Base-by-base conservation (phyloP, 2,113 vertebrate species). In the Austrofundulus limnaeus region DNA sequence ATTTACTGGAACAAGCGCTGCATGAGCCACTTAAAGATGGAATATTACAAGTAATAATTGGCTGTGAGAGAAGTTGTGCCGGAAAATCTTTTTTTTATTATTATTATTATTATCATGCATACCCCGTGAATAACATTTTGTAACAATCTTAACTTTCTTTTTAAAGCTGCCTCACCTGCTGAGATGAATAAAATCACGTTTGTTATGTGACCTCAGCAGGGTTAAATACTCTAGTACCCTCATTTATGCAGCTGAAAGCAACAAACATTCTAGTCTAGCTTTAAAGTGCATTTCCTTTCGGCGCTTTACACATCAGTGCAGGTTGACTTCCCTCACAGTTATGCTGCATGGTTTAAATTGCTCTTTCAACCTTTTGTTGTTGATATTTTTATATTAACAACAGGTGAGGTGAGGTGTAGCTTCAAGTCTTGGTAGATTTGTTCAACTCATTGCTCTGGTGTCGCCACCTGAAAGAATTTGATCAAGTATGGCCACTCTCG, bases 381-480 rank as follows among this genome's bases (percentile, higher is more conserved):
- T 66, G 64, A 73, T 64, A 61, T 61, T 70, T 61, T 55, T 71
- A 42, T 28, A 55, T 76, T 34, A 68, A 64, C 43, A 50, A 38
- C 38, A 72, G 31, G 58, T 67, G 23, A 58, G 57, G 58, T 66
- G 21, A 65, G 9, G 11, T 42, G 28, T 9, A 5, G 6, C 31
- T 1, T 34, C 31, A 34, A 38, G 54, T 59, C 50, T 8, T 37
- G 11, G 20, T 5, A 37, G 23, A 8, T 11, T 37, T 31, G 20
- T 52, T 39, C 13, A 43, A 38, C 41, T 60, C 49, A 52, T 20
- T 53, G 41, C 28, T 70, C 41, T 54, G 49, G 50, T 47, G 45
- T 61, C 19, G 15, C 41, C 47, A 42, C 20, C 49, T 54, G 41
- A 34, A 61, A 28, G 48, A 38, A 53, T 60, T 46, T 46, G 43